Base-by-base conservation (phyloP, 2,888 invertebrate species). In the Scrobipalpa costella region DNA sequence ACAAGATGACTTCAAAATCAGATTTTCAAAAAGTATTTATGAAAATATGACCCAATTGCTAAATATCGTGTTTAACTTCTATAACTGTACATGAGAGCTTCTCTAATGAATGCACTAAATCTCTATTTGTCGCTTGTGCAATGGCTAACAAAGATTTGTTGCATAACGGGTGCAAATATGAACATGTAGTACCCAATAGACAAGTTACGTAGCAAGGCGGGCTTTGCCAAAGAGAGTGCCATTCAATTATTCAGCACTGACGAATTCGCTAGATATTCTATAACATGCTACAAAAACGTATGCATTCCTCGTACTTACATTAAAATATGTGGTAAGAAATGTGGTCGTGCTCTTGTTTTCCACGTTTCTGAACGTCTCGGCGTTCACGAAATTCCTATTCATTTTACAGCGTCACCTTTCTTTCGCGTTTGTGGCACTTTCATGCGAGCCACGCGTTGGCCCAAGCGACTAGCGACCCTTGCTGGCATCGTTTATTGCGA, bases 371-470 rank as follows among this genome's bases (percentile, higher is more conserved):
- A 55, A 55, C 27, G 11, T 67, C 65, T 66, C 33, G 33, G 13
- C 63, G 62, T 44, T 63, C 62, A 73, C 71, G 70, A 73, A 76
- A 73, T 77, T 75, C 70, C 68, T 62, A 57, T 69, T 70, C 67
- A 75, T 76, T 78, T 80, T 76, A 76, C 77, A 73, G 72, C 70
- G 68, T 69, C 69, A 73, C 71, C 71, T 72, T 72, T 71, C 68
- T 67, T 68, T 68, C 64, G 67, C 70, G 69, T 71, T 71, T 68
- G 74, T 67, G 74, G 73, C 67, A 72, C 72, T 74, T 76, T 74
- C 71, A 73, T 72, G 72, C 71, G 73, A 71, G 69, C 74, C 68
- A 71, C 74, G 73, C 73, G 73, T 73, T 71, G 72, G 74, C 13
- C 13, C 40, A 3, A n/a, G 40, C 13, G 40, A 40, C 40, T 68